Percentiles rank a stretch among this genome's conserved stretches.
These are phyloP conservation scores for Mobula hypostoma DNA, from an alignment of 2,113 vertebrate genomes.

Conservation along the genomic window DNA sequence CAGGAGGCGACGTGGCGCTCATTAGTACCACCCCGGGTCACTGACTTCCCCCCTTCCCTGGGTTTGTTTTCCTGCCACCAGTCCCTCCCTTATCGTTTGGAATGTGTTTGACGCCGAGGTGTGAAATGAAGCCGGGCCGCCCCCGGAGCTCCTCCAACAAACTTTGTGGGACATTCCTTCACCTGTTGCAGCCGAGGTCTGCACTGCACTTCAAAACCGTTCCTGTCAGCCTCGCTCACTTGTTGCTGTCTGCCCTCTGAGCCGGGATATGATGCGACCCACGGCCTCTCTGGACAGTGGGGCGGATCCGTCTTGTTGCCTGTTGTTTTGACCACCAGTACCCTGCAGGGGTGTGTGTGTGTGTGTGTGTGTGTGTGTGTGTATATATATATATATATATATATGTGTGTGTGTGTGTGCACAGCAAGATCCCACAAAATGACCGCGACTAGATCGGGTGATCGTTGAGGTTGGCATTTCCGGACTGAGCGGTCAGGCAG, in stretches of 20 bases:
- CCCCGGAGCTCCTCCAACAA: not conserved
- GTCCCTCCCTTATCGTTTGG: not conserved
- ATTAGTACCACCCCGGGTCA: not conserved
- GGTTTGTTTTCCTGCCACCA: not conserved
- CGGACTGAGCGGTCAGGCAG: too few relatives aligned
- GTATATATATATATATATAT: too few relatives aligned
- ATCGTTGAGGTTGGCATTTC: too few relatives aligned
- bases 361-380: too few relatives aligned
- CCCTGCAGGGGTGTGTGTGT: too few relatives aligned
- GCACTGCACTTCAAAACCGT: not conserved
- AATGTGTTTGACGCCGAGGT: not conserved
- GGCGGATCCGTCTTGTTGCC: too few relatives aligned
- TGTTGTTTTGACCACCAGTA: too few relatives aligned
- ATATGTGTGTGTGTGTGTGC: too few relatives aligned
- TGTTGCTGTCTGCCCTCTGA: not conserved
- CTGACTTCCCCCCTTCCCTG: not conserved
- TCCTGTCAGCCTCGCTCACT: not conserved
- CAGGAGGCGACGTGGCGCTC: not conserved
- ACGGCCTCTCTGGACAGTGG: too few relatives aligned
- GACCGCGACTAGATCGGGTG: too few relatives aligned
- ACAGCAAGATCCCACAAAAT: too few relatives aligned
- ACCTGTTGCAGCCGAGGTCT: not conserved
- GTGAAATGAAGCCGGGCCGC: not conserved
- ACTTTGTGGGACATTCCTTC: not conserved
- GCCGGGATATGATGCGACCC: too few relatives aligned